These are phyloP conservation scores for Mystacornis crossleyi DNA, from an alignment of 2,113 vertebrate genomes.

Conservation along the genomic window DNA sequence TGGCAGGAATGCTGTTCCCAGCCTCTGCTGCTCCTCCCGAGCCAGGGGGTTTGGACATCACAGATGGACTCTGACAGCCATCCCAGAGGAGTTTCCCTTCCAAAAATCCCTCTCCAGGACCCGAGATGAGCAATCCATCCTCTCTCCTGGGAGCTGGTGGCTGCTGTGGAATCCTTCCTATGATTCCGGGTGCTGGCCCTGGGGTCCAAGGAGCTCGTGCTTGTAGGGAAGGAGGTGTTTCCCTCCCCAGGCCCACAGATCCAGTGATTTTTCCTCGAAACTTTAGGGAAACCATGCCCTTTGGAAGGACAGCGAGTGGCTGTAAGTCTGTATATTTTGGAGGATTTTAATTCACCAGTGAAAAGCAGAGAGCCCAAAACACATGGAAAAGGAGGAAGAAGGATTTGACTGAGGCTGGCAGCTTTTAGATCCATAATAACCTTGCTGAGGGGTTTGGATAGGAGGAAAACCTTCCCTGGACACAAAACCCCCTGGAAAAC, in stretches of 20 bases:
- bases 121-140: not conserved
- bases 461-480: not conserved
- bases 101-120: not conserved
- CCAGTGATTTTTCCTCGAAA: not conserved
- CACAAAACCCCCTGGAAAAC: not conserved
- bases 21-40: not conserved
- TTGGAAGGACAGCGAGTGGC: not conserved
- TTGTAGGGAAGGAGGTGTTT: not conserved
- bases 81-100: not conserved
- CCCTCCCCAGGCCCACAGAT: not conserved
- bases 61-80: not conserved
- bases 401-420: not conserved
- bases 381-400: not conserved
- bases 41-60: not conserved
- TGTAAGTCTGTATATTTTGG: not conserved
- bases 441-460: accelerated
- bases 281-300: not conserved
- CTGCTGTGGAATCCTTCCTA: not conserved
- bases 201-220: not conserved
- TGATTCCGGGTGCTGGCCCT: not conserved
- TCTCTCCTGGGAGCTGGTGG: not conserved
- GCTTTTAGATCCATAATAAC: not conserved
- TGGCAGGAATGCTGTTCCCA: not conserved
- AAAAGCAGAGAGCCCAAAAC: not conserved
- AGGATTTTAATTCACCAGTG: not conserved